phyloP scores from a whole-genome alignment of 2,888 invertebrate species.

The Diabrotica balteata region DNA sequence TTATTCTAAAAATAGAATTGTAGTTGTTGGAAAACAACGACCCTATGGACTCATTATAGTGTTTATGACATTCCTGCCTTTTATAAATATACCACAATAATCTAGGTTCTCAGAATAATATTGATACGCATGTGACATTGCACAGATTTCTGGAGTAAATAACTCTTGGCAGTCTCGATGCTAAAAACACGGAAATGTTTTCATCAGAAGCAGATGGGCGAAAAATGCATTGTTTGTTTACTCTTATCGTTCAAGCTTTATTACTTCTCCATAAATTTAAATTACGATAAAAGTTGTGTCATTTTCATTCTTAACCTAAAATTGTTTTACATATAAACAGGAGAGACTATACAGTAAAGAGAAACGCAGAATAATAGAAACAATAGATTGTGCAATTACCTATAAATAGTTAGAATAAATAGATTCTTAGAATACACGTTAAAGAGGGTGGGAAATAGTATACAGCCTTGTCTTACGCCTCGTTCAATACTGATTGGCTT shows the following conservation, averaged over 20 bases:
- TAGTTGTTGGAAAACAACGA: slow-evolving; percentile 49
- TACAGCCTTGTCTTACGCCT: too few relatives aligned
- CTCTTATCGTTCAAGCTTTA: neutral
- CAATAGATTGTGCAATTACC: too few relatives aligned
- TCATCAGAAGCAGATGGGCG: neutral
- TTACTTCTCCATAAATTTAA: neutral
- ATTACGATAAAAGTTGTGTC: slow-evolving; percentile 1
- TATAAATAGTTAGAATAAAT: too few relatives aligned
- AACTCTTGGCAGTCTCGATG: slow-evolving; percentile 9
- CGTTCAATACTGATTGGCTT: too few relatives aligned
- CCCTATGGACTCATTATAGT: slow-evolving; percentile 52
- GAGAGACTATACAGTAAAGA: too few relatives aligned
- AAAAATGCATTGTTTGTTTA: neutral
- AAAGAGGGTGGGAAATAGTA: too few relatives aligned
- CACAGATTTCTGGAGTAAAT: slow-evolving; percentile 21
- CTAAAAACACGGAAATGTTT: slow-evolving; percentile 24
- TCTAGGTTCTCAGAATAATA: slow-evolving; percentile 45
- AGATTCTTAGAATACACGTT: too few relatives aligned
- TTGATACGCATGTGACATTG: slow-evolving; percentile 25
- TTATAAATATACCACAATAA: slow-evolving; percentile 41
- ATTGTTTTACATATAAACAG: neutral
- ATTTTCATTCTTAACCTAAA: slow-evolving; percentile 8
- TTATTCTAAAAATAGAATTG: slow-evolving; percentile 43
- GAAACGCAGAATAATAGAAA: too few relatives aligned
- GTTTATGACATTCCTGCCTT: slow-evolving; percentile 46